phyloP scores from a whole-genome alignment of 2,888 invertebrate species.

The Brenthis hecate region DNA sequence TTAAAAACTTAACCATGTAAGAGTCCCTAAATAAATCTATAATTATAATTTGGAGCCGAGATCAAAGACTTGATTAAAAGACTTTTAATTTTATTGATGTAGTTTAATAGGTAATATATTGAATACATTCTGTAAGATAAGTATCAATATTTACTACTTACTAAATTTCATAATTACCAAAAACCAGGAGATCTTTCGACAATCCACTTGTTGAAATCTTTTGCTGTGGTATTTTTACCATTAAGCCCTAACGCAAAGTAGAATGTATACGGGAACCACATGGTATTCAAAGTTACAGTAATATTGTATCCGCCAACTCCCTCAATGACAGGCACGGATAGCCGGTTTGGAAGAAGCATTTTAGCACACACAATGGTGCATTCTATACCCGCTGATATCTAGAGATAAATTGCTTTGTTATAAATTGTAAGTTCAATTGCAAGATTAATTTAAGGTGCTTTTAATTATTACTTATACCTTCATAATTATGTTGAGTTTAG shows the following conservation, averaged over 20 bases:
- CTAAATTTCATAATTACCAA: slow-evolving; percentile 44
- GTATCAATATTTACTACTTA: background rate
- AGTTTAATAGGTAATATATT: background rate
- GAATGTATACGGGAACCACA: slow-evolving; percentile 63
- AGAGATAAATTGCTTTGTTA: slow-evolving; percentile 12
- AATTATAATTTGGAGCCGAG: no score
- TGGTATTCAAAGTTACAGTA: slow-evolving; percentile 52
- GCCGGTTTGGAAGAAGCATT: slow-evolving; percentile 59
- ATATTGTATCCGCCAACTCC: slow-evolving; percentile 70
- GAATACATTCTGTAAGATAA: background rate
- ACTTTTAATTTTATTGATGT: no score
- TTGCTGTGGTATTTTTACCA: slow-evolving; percentile 55
- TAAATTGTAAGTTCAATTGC: background rate
- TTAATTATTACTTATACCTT: slow-evolving; percentile 8
- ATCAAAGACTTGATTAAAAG: no score
- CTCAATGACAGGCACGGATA: slow-evolving; percentile 49
- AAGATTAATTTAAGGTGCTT: background rate
- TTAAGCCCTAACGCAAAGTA: slow-evolving; percentile 58
- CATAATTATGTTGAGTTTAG: slow-evolving; percentile 49
- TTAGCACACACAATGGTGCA: slow-evolving; percentile 64
- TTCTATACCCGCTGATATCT: slow-evolving; percentile 69
- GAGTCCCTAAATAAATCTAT: no score
- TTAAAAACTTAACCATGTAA: no score
- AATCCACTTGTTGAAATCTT: slow-evolving; percentile 50
- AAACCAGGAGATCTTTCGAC: slow-evolving; percentile 51